A percentile compares a stretch with the other conserved stretches of the same genome.
Evolutionary conservation across 2,113 vertebrate genomes (phyloP).

Genomic region (Platycercus adscitus): DNA sequence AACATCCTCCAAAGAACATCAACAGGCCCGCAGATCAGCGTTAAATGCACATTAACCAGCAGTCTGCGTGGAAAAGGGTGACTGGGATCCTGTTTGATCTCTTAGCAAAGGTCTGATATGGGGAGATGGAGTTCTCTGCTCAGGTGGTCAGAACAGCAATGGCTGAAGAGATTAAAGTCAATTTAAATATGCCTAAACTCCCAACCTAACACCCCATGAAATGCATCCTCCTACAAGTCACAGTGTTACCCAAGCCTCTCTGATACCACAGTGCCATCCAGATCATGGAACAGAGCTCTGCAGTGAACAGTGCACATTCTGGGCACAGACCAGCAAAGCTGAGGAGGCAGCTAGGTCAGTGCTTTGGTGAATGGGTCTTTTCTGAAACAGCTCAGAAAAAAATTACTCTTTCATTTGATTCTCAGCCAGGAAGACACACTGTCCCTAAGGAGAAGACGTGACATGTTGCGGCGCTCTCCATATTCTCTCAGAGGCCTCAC

Average conservation of each 20-base stretch:
- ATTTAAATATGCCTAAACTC: neutral
- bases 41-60: neutral
- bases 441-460: neutral
- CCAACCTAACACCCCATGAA: neutral
- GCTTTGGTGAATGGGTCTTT: neutral
- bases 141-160: neutral
- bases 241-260: neutral
- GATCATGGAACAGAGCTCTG: neutral
- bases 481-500: neutral
- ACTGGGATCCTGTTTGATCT: neutral
- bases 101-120: neutral
- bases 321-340: neutral
- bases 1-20: neutral
- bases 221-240: neutral
- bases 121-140: neutral
- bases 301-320: neutral
- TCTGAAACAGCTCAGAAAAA: neutral
- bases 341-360: neutral
- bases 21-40: neutral
- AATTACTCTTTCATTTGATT: neutral
- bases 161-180: neutral
- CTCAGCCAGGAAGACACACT: neutral
- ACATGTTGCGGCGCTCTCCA: accelerated
- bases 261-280: neutral
- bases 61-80: neutral